Evolutionary conservation across 2,797 vertebrate species (phyloP).

Genomic region (Oreortyx pictus): DNA sequence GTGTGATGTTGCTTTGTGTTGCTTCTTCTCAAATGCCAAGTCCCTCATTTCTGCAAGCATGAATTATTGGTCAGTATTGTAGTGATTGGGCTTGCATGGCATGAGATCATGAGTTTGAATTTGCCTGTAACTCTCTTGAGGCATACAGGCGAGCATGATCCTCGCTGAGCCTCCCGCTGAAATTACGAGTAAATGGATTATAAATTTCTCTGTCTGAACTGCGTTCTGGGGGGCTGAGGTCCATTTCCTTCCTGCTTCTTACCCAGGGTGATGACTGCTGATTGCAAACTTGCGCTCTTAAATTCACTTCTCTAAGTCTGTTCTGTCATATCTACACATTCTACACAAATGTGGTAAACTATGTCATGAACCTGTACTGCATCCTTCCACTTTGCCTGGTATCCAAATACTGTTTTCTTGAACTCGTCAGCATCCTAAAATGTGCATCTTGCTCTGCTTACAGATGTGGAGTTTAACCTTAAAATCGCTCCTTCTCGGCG

Average conservation of each 20-base stretch:
- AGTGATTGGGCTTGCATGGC: not conserved
- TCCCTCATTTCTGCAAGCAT: not conserved
- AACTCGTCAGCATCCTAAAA: not conserved
- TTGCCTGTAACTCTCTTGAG: not conserved
- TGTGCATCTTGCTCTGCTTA: not conserved
- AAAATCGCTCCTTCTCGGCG: not conserved
- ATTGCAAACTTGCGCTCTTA: not conserved
- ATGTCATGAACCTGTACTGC: not conserved
- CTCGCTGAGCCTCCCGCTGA: not conserved
- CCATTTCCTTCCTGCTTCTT: not conserved
- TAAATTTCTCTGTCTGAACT: constrained; percentile 1
- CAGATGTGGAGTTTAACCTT: not conserved
- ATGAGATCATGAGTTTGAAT: not conserved
- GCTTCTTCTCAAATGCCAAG: not conserved
- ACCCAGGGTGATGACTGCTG: not conserved
- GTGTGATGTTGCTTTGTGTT: not conserved
- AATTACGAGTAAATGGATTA: not conserved
- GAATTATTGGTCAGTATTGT: not conserved
- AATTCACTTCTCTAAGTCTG: not conserved
- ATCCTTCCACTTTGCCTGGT: not conserved
- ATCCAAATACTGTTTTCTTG: not conserved
- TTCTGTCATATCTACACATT: not conserved
- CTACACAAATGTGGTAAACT: not conserved
- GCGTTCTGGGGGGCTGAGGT: not conserved
- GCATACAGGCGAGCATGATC: not conserved